phyloP scores from a whole-genome alignment of 2,797 vertebrate genomes.

The Mico argentatus region DNA sequence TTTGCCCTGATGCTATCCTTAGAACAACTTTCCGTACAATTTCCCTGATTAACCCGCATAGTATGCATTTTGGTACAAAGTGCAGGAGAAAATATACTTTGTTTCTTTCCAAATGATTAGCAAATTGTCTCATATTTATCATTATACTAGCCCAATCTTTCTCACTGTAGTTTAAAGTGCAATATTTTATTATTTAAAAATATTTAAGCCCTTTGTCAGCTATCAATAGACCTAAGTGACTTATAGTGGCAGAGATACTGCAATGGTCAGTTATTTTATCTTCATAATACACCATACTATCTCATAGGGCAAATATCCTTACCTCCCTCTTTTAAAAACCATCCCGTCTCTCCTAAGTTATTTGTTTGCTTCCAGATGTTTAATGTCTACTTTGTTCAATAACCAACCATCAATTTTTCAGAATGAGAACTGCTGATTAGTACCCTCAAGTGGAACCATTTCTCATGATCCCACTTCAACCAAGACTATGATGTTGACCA shows the following conservation, averaged over 20 bases:
- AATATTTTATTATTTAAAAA: neutral
- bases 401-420: neutral
- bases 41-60: neutral
- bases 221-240: neutral
- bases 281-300: neutral
- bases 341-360: neutral
- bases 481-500: neutral
- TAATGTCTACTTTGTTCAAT: neutral
- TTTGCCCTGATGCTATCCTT: neutral
- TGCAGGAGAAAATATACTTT: neutral
- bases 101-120: neutral
- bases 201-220: neutral
- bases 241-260: neutral
- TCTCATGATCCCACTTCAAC: neutral
- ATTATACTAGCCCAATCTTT: neutral
- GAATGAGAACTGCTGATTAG: neutral
- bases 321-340: neutral
- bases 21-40: neutral
- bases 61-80: neutral
- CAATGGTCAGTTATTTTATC: neutral
- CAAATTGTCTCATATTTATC: neutral
- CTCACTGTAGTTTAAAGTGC: neutral
- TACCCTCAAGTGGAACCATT: fast-evolving
- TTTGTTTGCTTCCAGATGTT: neutral
- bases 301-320: neutral